Conservation (phyloP, 2,888 invertebrate genomes). For the Eudemis profundana region DNA sequence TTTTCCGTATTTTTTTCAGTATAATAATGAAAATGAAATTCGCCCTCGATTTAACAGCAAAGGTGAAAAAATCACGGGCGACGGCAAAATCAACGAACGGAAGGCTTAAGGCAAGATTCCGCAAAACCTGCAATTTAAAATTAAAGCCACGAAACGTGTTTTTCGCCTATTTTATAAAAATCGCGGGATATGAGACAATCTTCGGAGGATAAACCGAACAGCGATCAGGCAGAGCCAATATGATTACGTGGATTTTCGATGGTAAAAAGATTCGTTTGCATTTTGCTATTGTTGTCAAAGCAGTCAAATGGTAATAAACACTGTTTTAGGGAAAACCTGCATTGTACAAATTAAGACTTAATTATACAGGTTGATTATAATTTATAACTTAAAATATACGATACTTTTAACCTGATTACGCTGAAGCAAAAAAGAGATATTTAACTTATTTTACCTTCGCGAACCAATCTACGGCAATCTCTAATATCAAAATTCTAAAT, state of each 20-base stretch:
- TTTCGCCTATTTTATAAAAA: constrained; percentile 85
- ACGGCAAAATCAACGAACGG: constrained; percentile 69
- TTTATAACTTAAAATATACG: too few relatives aligned
- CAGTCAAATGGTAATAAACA: too few relatives aligned
- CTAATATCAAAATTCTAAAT: too few relatives aligned
- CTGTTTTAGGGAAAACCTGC: too few relatives aligned
- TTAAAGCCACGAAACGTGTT: constrained; percentile 86
- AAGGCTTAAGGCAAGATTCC: constrained; percentile 80
- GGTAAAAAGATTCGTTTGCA: constrained; percentile 48
- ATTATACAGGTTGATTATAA: too few relatives aligned
- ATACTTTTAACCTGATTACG: too few relatives aligned
- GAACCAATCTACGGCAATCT: too few relatives aligned
- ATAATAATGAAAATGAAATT: constrained; percentile 77
- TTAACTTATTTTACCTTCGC: too few relatives aligned
- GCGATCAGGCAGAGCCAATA: constrained; percentile 51
- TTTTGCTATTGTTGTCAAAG: too few relatives aligned
- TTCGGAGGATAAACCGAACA: constrained; percentile 72
- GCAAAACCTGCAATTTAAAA: constrained; percentile 84
- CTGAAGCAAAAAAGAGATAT: too few relatives aligned
- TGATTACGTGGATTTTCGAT: constrained; percentile 42
- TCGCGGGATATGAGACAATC: constrained; percentile 82
- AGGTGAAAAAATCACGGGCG: constrained; percentile 65
- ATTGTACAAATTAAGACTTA: too few relatives aligned
- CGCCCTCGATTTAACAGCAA: constrained; percentile 61
- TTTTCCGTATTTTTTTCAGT: constrained; percentile 69